Evolutionary conservation across 2,888 invertebrate species (phyloP), one percentile per base, ranked within the genome.

Genomic region (Lasioglossum leucozonium): DNA sequence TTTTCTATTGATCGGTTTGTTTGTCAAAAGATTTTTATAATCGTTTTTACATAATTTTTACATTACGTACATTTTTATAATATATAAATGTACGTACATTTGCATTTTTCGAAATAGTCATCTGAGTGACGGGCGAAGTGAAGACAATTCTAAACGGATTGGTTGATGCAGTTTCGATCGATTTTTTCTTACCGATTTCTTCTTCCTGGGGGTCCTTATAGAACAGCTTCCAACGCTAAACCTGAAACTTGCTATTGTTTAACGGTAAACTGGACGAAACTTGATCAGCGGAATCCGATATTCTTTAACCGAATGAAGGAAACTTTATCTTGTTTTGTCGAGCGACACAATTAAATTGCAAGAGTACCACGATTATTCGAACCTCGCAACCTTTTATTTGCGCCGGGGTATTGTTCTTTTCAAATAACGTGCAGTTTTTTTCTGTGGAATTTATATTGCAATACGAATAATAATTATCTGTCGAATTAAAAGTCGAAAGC

Each of bases 341-440:
- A 34, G 69, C 84, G 82, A 55, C 51, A 51, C 34, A 84, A 84
- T 78, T 71, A 71, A 78, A 84, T 84, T 78, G 73, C 51, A 34
- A 51, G 13, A 18, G 84, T 40, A 74, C 30, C 71, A 42, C 82
- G 72, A 82, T 78, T 82, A 82, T 82, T 82, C 74, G 58, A 72
- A 58, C 40, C 58, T 18, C 18, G 26, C 16, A 13, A 51, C 62
- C 30, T 65, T 65, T 65, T 69, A 26, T 74, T 77, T 42, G 22
- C 26, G 16, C 69, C 69, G 22, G 6, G n/a, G 40, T 22, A 47
- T n/a, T 34, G 37, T 13, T 58, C 5, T 42, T 18, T 42, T 18
- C 16, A 10, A 16, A 16, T 26, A n/a, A 47, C 16, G 30, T 71
- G n/a, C 13, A 26, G 16, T 51, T 22, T 4, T 0, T 74, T 26